These are phyloP conservation scores for Machaerirhynchus nigripectus DNA, from an alignment of 2,113 vertebrate species.

Conservation along the genomic window DNA sequence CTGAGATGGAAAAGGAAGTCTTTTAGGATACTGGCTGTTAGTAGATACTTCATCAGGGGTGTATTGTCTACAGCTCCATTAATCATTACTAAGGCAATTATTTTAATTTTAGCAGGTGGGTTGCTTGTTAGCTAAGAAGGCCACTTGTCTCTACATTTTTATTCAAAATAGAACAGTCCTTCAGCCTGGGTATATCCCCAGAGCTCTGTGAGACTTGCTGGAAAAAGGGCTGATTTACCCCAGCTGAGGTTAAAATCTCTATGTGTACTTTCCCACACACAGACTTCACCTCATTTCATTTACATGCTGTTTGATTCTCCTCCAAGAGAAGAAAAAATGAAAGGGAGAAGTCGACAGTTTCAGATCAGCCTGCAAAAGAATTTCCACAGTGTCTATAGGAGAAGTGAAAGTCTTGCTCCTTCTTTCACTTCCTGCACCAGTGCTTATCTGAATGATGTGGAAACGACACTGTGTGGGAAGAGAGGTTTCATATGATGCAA, in stretches of 20 bases:
- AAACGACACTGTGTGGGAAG: neutral
- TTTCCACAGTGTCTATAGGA: neutral
- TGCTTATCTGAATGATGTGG: neutral
- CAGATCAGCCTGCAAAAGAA: neutral
- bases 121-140: neutral
- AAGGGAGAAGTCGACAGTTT: neutral
- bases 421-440: constrained; percentile 10
- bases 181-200: neutral
- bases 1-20: neutral
- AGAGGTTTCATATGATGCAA: neutral
- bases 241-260: neutral
- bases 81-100: neutral
- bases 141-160: neutral
- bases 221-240: neutral
- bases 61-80: neutral
- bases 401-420: neutral
- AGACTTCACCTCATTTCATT: neutral
- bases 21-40: neutral
- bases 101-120: neutral
- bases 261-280: neutral
- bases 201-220: neutral
- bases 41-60: neutral
- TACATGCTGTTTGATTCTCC: neutral
- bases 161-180: neutral
- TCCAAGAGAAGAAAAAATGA: neutral